phyloP scores from a whole-genome alignment of 2,888 invertebrate genomes.

The Nemurella pictetii region DNA sequence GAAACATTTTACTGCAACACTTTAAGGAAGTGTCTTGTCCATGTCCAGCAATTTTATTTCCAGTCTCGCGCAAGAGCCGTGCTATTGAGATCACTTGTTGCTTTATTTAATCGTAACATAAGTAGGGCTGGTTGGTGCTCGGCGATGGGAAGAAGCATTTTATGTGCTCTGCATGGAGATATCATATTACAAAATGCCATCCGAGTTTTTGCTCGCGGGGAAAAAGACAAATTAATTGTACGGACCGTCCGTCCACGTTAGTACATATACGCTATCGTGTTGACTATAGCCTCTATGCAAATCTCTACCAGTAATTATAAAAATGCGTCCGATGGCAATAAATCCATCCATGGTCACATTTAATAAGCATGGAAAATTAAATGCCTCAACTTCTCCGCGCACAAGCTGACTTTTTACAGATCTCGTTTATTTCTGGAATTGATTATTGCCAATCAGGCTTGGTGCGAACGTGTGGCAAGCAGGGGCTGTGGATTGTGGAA shows the following conservation, averaged over 20 bases:
- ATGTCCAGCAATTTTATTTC: neutral
- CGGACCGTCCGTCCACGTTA: neutral
- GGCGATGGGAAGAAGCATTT: neutral
- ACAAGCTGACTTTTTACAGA: neutral
- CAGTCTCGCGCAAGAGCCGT: neutral
- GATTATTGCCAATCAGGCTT: neutral
- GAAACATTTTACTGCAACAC: neutral
- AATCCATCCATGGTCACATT: neutral
- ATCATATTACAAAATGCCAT: neutral
- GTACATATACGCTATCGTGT: neutral
- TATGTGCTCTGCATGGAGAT: neutral
- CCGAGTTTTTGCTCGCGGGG: neutral
- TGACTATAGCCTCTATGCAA: neutral
- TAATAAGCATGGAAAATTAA: neutral
- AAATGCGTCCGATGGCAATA: neutral
- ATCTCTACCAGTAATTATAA: neutral
- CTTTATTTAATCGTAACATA: neutral
- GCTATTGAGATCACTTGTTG: neutral
- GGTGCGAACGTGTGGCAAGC: neutral
- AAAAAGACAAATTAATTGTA: neutral
- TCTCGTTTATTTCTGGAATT: neutral
- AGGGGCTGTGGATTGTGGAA: neutral
- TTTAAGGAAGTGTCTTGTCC: neutral
- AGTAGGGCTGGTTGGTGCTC: neutral
- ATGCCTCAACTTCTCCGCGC: neutral